Base-by-base conservation (phyloP, 2,113 vertebrate species). In the Fregata magnificens region DNA sequence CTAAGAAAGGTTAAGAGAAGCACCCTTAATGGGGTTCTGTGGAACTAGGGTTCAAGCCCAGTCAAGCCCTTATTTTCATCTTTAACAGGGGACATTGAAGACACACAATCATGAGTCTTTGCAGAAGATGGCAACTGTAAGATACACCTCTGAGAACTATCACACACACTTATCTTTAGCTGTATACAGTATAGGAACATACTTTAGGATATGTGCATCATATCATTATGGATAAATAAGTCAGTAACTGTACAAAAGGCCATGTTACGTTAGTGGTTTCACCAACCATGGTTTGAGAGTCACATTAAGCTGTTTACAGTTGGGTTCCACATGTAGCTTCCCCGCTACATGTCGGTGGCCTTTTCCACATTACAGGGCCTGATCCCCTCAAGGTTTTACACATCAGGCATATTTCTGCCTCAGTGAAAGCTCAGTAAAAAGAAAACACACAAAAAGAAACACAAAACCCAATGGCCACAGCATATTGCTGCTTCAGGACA, bases 221-320 rank as follows among this genome's bases (percentile, higher is more conserved):
- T 31, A 31, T 49, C n/a, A 7, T 49, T 52, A 70, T 7, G 25
- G 45, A 36, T 50, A 77, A 83, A 2, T 50, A 63, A 81, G 45
- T 42, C 63, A 52, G 50, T 63, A 80, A 73, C 53, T 80, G 34
- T 29, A 67, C 7, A 69, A 69, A 80, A 38, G 21, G 49, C 18
- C 34, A 31, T 0, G 0, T 58, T 49, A 76, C 3, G 0, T 31
- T 21, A 13, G 49, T 12, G 36, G 34, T 50, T 87, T 59, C 38
- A 25, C 32, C 38, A 74, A 6, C 14, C 8, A 14, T 2, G 7
- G 25, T 70, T 32, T 38, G 20, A 70, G 42, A 66, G 18, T 44
- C 53, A 65, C 18, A 10, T 17, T 8, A 59, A 42, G 17, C 85
- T 69, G 29, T 50, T 90, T 22, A 53, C 56, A 71, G n/a, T 3